These are phyloP conservation scores for Ancistrus triradiatus DNA, from an alignment of 2,113 vertebrate species.

Conservation along the genomic window DNA sequence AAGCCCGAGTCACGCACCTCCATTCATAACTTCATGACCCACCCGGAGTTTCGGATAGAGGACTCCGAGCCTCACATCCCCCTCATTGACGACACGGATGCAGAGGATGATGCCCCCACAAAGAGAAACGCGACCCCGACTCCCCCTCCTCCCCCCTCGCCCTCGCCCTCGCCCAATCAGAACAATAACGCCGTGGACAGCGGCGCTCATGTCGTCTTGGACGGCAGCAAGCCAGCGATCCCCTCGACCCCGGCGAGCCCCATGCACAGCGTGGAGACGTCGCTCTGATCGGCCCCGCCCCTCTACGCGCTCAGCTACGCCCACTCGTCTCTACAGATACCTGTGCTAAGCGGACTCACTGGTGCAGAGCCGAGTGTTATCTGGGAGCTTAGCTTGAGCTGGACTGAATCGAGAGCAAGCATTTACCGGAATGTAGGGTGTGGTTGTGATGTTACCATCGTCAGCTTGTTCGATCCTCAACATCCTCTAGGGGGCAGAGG, in stretches of 20 bases:
- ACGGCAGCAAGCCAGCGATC: conserved; percentile 88
- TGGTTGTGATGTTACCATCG: conserved; percentile 67
- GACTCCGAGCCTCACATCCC: conserved; percentile 99
- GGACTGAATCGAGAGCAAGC: conserved; percentile 86
- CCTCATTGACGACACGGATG: conserved; percentile 97
- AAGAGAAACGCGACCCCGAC: conserved; percentile 81
- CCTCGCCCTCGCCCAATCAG: conserved; percentile 94
- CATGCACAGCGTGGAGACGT: conserved; percentile 99
- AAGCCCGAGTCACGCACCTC: conserved; percentile 95
- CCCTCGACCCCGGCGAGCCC: conserved; percentile 92
- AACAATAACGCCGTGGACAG: conserved; percentile 99
- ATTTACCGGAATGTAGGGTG: conserved; percentile 91
- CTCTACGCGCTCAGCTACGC: conserved; percentile 1
- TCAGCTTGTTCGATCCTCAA: conserved; percentile 65
- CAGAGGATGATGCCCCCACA: conserved; percentile 95
- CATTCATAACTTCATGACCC: conserved; percentile 99
- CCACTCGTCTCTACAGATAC: conserved; percentile 51
- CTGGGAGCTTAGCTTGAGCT: conserved; percentile 77
- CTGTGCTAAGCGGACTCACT: conserved; percentile 38
- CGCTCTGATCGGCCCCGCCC: conserved; percentile 86
- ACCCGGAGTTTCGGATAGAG: conserved; percentile 99
- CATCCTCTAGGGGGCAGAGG: conserved; percentile 73
- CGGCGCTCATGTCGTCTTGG: conserved; percentile 89
- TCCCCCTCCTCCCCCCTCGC: conserved; percentile 74
- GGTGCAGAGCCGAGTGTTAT: conserved; percentile 60